These are phyloP conservation scores for Dunckerocampus dactyliophorus DNA, from an alignment of 2,113 vertebrate species.

Conservation along the genomic window DNA sequence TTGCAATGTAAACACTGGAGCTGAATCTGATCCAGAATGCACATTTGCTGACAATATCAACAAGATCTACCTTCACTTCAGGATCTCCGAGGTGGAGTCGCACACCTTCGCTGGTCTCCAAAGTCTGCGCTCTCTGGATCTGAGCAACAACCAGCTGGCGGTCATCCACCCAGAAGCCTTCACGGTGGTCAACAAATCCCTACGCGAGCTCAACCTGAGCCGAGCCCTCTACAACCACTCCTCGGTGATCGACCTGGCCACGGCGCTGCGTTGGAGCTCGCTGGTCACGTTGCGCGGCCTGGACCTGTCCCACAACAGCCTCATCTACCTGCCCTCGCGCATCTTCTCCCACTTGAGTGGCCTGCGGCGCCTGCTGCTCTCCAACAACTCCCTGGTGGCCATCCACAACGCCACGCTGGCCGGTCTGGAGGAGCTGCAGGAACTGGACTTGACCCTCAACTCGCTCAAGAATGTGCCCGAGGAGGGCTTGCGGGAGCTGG, in stretches of 20 bases:
- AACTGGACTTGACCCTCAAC: slow-evolving; percentile 73
- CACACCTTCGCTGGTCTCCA: slow-evolving; percentile 63
- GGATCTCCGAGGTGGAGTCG: slow-evolving; percentile 70
- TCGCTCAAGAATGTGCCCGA: slow-evolving; percentile 62
- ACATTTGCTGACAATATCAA: no score
- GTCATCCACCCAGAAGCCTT: slow-evolving; percentile 73
- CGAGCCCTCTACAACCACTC: slow-evolving; percentile 73
- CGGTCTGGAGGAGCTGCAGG: slow-evolving; percentile 63
- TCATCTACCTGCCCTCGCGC: slow-evolving; percentile 50
- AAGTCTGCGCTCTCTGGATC: slow-evolving; percentile 71
- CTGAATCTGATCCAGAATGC: no score
- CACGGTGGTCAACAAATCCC: slow-evolving; percentile 53
- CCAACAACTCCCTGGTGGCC: slow-evolving; percentile 76
- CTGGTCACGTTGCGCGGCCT: slow-evolving; percentile 43
- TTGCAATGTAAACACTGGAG: no score
- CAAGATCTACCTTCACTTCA: slow-evolving; percentile 21
- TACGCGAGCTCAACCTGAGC: slow-evolving; percentile 78
- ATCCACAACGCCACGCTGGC: slow-evolving; percentile 70
- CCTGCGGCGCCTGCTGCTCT: slow-evolving; percentile 62
- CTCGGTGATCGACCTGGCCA: slow-evolving; percentile 41
- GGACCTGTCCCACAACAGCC: slow-evolving; percentile 66
- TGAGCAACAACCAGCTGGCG: slow-evolving; percentile 73
- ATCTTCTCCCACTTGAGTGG: slow-evolving; percentile 45
- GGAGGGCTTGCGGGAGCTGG: slow-evolving; percentile 68
- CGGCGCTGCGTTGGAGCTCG: slow-evolving; percentile 53